These are phyloP conservation scores for Penelope pileata DNA, from an alignment of 2,113 vertebrate genomes.

Conservation along the genomic window DNA sequence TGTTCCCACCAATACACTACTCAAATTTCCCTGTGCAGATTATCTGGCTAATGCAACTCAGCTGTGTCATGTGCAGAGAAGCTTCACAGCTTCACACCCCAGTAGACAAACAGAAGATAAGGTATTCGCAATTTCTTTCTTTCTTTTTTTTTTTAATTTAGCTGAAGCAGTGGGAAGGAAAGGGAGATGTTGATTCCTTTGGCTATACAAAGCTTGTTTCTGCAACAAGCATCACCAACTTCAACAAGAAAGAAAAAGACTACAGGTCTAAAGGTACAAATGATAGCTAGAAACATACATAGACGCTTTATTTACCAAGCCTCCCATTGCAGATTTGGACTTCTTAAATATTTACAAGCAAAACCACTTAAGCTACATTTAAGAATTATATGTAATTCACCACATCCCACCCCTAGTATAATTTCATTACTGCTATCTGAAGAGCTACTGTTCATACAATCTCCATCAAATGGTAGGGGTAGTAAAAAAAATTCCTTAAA, in stretches of 20 bases:
- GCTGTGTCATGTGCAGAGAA: neutral
- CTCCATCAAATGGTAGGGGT: neutral
- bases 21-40: neutral
- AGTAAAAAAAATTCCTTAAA: neutral
- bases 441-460: neutral
- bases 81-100: neutral
- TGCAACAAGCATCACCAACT: neutral
- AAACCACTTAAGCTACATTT: neutral
- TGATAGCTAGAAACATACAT: neutral
- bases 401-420: neutral
- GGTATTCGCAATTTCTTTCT: neutral
- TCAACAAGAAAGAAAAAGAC: neutral
- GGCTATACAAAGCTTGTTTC: neutral
- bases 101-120: neutral
- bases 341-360: neutral
- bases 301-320: neutral
- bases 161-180: neutral
- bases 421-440: neutral
- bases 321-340: neutral
- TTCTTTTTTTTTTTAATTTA: neutral
- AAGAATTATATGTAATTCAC: neutral
- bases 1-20: neutral
- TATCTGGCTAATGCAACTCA: neutral
- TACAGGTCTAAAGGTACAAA: neutral
- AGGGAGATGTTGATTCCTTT: neutral